Conservation (phyloP, 2,888 invertebrate species). For the Malthinus seriepunctatus region DNA sequence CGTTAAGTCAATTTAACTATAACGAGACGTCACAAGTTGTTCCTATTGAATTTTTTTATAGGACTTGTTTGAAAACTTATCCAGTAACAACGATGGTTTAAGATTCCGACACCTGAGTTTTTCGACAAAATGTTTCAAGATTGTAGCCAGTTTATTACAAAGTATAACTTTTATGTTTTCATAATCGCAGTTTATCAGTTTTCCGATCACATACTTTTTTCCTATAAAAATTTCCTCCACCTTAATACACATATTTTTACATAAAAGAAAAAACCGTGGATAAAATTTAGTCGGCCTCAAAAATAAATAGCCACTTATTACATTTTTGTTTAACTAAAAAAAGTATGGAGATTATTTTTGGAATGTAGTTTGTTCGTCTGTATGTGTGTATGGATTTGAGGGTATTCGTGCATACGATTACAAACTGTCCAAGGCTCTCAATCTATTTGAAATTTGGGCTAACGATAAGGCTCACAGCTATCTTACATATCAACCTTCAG, state of each 20-base stretch:
- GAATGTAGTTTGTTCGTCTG: too few species aligned
- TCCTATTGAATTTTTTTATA: slow-evolving; percentile 31
- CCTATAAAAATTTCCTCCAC: background rate
- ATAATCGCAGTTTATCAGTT: slow-evolving; percentile 12
- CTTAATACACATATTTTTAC: background rate
- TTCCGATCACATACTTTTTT: background rate
- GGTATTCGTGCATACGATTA: too few species aligned
- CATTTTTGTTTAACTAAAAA: too few species aligned
- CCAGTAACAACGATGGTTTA: slow-evolving; percentile 28
- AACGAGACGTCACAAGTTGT: slow-evolving; percentile 23
- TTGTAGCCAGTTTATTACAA: slow-evolving; percentile 17
- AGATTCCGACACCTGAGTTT: slow-evolving; percentile 27
- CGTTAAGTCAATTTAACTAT: slow-evolving; percentile 27
- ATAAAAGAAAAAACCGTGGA: too few species aligned
- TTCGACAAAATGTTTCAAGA: slow-evolving; percentile 9
- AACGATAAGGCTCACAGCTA: too few species aligned
- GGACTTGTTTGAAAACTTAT: slow-evolving; percentile 29
- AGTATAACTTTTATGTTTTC: slow-evolving; percentile 16
- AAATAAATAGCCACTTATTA: too few species aligned
- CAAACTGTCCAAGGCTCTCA: too few species aligned
- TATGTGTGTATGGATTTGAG: too few species aligned
- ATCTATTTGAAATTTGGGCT: too few species aligned
- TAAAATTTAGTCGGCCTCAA: too few species aligned
- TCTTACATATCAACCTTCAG: too few species aligned
- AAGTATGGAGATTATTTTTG: too few species aligned